These are phyloP conservation scores for Microtus montanus DNA, from an alignment of 2,113 vertebrate genomes.

Conservation along the genomic window DNA sequence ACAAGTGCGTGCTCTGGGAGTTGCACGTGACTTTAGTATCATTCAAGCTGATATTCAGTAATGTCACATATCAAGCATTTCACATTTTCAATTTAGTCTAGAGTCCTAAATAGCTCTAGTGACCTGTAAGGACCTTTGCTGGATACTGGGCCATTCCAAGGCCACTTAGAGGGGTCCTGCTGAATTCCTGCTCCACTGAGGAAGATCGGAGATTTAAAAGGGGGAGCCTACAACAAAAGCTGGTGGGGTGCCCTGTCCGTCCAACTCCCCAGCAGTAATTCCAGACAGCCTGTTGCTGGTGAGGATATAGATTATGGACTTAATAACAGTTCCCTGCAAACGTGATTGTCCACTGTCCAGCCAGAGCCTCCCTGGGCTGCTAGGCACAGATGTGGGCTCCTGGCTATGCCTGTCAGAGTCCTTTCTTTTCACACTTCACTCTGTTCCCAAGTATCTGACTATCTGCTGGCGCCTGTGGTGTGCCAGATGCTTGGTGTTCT, in stretches of 20 bases:
- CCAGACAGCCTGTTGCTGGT: not conserved
- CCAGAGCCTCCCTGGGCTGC: no score
- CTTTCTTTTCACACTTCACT: not conserved
- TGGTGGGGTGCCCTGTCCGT: not conserved
- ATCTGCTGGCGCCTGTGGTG: not conserved
- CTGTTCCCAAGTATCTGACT: not conserved
- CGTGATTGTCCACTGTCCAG: no score
- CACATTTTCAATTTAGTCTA: not conserved
- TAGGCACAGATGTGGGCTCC: not conserved
- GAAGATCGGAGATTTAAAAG: not conserved
- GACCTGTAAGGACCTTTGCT: not conserved
- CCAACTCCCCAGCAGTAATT: not conserved
- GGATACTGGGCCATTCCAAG: not conserved
- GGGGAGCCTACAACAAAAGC: not conserved
- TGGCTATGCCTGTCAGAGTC: not conserved
- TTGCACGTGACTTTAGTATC: not conserved
- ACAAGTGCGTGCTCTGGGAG: fast-evolving
- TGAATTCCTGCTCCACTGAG: not conserved
- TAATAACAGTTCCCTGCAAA: not conserved
- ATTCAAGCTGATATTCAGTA: no score
- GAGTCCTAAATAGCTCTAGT: not conserved
- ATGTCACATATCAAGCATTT: no score
- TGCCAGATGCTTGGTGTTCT: not conserved
- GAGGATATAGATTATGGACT: not conserved
- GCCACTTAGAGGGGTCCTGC: not conserved